A percentile compares a stretch with the other conserved stretches of the same genome.
phyloP scores from a whole-genome alignment of 2,888 invertebrate species.

The Atethmia centrago region DNA sequence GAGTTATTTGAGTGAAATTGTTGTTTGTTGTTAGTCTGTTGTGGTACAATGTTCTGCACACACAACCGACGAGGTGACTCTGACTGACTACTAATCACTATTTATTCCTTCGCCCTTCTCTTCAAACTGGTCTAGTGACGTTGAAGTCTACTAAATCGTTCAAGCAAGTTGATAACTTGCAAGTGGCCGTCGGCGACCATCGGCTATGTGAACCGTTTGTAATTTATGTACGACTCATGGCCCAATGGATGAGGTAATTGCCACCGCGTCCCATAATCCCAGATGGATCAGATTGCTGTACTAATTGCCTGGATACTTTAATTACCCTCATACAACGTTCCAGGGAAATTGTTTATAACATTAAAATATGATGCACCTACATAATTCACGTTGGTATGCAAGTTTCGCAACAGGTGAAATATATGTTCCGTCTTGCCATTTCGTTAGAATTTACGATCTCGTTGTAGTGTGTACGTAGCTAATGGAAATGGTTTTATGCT shows the following conservation, averaged over 20 bases:
- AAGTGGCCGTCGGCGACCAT: slow-evolving; percentile 59
- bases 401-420: slow-evolving; percentile 71
- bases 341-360: slow-evolving; percentile 27
- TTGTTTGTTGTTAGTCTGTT: too few species aligned
- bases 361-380: slow-evolving; percentile 67
- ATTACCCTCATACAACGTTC: slow-evolving; percentile 28
- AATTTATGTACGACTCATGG: slow-evolving; percentile 76
- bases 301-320: slow-evolving; percentile 48
- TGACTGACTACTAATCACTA: slow-evolving; percentile 13
- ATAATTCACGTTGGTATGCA: slow-evolving; percentile 61
- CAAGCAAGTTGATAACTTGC: slow-evolving; percentile 67
- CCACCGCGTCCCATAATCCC: slow-evolving; percentile 68
- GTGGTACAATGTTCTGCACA: too few species aligned
- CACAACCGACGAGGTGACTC: background rate
- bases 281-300: slow-evolving; percentile 44
- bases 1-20: background rate
- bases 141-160: slow-evolving; percentile 52
- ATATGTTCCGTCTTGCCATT: slow-evolving; percentile 67
- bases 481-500: slow-evolving; percentile 72
- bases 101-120: slow-evolving; percentile 10
- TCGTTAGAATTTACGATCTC: slow-evolving; percentile 69
- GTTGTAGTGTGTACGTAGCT: slow-evolving; percentile 66
- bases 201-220: slow-evolving; percentile 66
- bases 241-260: slow-evolving; percentile 77
- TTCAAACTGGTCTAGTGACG: slow-evolving; percentile 19